Conservation (phyloP, 2,888 invertebrate species). For the Melitaea athalia region DNA sequence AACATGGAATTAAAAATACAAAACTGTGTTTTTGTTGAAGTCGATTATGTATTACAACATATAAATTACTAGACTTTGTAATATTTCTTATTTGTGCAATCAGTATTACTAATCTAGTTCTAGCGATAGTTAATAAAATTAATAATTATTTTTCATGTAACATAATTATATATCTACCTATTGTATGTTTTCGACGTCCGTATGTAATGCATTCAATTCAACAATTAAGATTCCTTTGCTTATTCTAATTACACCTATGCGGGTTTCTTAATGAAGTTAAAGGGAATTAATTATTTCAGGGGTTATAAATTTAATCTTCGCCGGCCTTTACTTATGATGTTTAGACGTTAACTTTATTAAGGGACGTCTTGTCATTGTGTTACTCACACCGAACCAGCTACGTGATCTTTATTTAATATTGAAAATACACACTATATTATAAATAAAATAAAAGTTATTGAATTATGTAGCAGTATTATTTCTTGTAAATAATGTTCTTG, state of each 20-base stretch:
- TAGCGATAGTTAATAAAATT: no score
- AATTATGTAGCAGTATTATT: no score
- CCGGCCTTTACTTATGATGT: slow-evolving; percentile 74
- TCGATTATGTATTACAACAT: no score
- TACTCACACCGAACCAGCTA: slow-evolving; percentile 6
- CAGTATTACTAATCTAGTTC: no score
- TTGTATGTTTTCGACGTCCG: slow-evolving; percentile 34
- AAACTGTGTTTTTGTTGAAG: no score
- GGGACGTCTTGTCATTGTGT: slow-evolving; percentile 45
- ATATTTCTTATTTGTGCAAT: no score
- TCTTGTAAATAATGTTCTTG: no score
- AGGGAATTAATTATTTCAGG: slow-evolving; percentile 81
- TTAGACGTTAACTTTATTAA: slow-evolving; percentile 46
- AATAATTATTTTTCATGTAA: no score
- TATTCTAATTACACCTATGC: slow-evolving; percentile 82
- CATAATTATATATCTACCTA: no score
- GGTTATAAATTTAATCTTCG: slow-evolving; percentile 77
- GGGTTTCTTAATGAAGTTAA: slow-evolving; percentile 82
- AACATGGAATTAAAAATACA: no score
- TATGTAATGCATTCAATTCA: slow-evolving; percentile 67
- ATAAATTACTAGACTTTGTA: no score
- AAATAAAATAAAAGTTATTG: no score
- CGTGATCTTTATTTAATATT: not conserved
- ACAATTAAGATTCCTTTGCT: slow-evolving; percentile 81
- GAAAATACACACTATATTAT: not conserved